These are phyloP conservation scores for Trogon surrucura DNA, from an alignment of 2,113 vertebrate genomes.

Conservation along the genomic window DNA sequence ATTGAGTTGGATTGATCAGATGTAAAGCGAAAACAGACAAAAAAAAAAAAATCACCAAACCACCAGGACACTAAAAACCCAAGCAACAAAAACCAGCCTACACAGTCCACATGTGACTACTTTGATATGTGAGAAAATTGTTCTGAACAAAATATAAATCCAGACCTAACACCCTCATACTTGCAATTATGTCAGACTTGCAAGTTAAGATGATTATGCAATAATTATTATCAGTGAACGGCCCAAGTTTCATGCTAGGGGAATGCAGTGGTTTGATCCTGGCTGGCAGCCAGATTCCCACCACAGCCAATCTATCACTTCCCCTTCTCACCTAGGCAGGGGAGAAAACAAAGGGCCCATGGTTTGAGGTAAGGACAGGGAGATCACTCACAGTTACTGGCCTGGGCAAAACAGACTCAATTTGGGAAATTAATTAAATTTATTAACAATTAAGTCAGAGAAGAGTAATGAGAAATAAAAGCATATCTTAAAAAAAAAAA, in stretches of 20 bases:
- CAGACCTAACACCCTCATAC: not conserved
- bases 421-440: too few relatives aligned
- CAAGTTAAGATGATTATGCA: not conserved
- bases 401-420: too few relatives aligned
- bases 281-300: too few relatives aligned
- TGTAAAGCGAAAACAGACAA: not conserved
- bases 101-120: not conserved
- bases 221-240: not conserved
- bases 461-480: too few relatives aligned
- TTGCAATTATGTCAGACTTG: not conserved
- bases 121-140: not conserved
- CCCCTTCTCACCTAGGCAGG: too few relatives aligned
- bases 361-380: too few relatives aligned
- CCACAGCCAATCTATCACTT: too few relatives aligned
- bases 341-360: too few relatives aligned
- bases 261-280: too few relatives aligned
- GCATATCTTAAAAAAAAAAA: too few relatives aligned
- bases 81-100: not conserved
- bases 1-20: not conserved
- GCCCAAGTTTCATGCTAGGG: not conserved
- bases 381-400: too few relatives aligned
- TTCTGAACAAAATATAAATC: not conserved
- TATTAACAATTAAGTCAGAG: too few relatives aligned
- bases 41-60: not conserved
- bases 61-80: not conserved